A percentile compares a stretch with the other conserved stretches of the same genome.
Evolutionary conservation across 2,888 invertebrate genomes (phyloP).

Genomic region (Chironomus tentans): DNA sequence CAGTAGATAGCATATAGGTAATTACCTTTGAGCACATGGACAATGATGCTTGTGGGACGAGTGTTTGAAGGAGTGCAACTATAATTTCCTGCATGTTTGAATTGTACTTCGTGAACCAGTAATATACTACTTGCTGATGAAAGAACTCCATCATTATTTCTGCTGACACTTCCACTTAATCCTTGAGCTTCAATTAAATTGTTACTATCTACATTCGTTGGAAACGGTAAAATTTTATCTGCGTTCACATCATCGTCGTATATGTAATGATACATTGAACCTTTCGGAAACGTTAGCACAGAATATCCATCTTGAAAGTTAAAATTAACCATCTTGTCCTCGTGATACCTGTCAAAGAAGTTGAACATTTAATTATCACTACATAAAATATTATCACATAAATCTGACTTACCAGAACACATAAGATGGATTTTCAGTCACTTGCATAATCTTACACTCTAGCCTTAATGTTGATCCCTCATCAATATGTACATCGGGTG

Average conservation of each 20-base stretch:
- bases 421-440: constrained; percentile 42
- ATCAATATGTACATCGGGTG: constrained; percentile 42
- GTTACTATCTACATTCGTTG: neutral
- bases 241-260: neutral
- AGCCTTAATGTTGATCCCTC: constrained; percentile 41
- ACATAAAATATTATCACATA: neutral
- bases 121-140: constrained; percentile 46
- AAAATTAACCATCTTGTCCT: constrained; percentile 77
- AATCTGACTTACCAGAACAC: constrained; percentile 40
- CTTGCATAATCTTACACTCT: constrained; percentile 41
- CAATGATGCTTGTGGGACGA: constrained; percentile 61
- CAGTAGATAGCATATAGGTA: neutral
- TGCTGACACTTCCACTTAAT: neutral
- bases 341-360: constrained; percentile 57
- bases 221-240: neutral
- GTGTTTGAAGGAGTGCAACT: constrained; percentile 74
- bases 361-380: neutral
- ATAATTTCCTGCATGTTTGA: constrained; percentile 67
- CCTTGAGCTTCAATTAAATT: neutral
- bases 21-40: constrained; percentile 60
- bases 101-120: constrained; percentile 54
- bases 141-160: neutral
- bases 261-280: constrained; percentile 1
- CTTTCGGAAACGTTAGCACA: constrained; percentile 30
- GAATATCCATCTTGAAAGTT: constrained; percentile 58